A percentile compares a stretch with the other conserved stretches of the same genome.
Evolutionary conservation across 1,140 invertebrate genomes (phyloP).

Genomic region (Colletes latitarsis): DNA sequence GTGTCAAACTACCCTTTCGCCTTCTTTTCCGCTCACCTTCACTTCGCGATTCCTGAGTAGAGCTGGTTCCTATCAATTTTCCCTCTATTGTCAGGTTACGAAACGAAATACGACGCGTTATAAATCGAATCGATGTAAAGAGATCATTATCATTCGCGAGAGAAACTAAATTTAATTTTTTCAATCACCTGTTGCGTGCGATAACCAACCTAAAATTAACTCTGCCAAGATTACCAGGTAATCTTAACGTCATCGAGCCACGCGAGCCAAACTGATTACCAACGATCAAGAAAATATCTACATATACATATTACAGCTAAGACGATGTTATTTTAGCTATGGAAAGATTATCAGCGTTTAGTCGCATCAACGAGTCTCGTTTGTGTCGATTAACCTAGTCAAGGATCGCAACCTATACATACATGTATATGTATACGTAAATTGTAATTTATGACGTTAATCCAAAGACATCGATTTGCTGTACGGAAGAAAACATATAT

Average conservation of each 20-base stretch:
- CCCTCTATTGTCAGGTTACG: conserved; percentile 24
- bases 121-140: no score
- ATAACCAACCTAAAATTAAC: background rate
- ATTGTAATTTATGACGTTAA: background rate
- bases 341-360: background rate
- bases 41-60: conserved; percentile 15
- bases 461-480: background rate
- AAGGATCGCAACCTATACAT: conserved; percentile 23
- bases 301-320: background rate
- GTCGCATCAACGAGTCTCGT: conserved; percentile 15
- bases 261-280: background rate
- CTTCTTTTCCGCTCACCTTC: conserved; percentile 60
- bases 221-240: background rate
- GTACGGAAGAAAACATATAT: background rate
- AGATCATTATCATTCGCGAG: no score
- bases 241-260: background rate
- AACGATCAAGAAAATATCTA: background rate
- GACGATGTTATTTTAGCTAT: background rate
- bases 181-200: background rate
- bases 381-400: conserved; percentile 28
- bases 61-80: conserved; percentile 44
- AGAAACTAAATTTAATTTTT: no score
- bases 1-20: conserved; percentile 65
- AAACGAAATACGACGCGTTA: conserved; percentile 3
- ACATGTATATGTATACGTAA: background rate